A percentile compares a stretch with the other conserved stretches of the same genome.
Conservation (phyloP, 2,113 vertebrate genomes). For the Phalacrocorax aristotelis region DNA sequence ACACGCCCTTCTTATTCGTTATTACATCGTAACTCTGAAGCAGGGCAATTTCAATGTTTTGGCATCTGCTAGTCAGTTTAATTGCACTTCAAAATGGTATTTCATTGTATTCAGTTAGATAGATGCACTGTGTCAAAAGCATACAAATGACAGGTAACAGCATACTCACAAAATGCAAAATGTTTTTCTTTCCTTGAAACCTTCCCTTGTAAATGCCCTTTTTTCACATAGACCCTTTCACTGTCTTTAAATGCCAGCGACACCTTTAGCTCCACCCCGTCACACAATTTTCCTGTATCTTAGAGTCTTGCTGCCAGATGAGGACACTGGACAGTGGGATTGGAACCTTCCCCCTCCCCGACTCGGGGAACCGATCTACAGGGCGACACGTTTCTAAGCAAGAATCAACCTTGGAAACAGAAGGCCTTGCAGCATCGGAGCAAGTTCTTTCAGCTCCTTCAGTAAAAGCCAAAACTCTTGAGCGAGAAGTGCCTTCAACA, state of each 20-base stretch:
- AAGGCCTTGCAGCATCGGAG: conserved; percentile 41
- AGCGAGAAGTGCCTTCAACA: conserved; percentile 84
- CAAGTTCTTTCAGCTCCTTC: conserved; percentile 54
- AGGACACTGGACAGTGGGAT: conserved; percentile 95
- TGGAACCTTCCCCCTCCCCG: conserved; percentile 90
- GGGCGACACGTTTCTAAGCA: conserved; percentile 78
- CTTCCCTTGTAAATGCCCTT: conserved; percentile 20
- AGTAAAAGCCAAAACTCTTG: conserved; percentile 77
- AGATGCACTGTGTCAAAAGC: neutral
- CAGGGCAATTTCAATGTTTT: neutral
- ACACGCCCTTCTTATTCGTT: neutral
- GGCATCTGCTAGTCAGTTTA: neutral
- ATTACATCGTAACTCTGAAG: neutral
- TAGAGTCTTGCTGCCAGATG: conserved; percentile 91
- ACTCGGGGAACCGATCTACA: conserved; percentile 78
- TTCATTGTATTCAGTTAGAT: neutral
- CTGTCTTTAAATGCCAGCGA: conserved; percentile 54
- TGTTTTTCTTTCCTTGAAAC: conserved; percentile 18
- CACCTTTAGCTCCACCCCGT: neutral
- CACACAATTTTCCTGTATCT: conserved; percentile 62
- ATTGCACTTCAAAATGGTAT: neutral
- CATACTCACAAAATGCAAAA: neutral
- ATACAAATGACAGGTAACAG: neutral
- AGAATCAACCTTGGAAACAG: conserved; percentile 68
- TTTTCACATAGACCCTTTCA: conserved; percentile 48